Evolutionary conservation across 2,797 vertebrate species (phyloP).

Genomic region (Helostoma temminkii): DNA sequence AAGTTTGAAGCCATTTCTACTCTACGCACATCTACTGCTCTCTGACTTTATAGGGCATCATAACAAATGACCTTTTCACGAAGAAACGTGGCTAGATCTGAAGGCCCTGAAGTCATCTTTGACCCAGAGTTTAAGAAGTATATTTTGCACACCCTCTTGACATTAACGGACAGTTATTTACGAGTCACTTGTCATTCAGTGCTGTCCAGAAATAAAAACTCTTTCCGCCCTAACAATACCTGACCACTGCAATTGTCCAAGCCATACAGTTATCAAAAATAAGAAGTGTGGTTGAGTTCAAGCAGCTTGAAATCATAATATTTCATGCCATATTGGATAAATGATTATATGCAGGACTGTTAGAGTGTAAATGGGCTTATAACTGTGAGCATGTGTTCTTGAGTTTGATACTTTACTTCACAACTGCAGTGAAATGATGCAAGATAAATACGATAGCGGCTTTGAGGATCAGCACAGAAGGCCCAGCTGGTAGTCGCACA

Average conservation of each 20-base stretch:
- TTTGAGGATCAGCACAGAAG: slow-evolving; percentile 61
- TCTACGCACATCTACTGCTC: slow-evolving; percentile 1
- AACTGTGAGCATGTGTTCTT: slow-evolving; percentile 47
- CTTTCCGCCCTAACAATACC: too few relatives aligned
- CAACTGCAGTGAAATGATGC: slow-evolving; percentile 59
- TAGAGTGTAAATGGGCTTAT: slow-evolving; percentile 28
- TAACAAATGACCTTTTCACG: slow-evolving; percentile 39
- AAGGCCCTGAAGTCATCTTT: slow-evolving; percentile 27
- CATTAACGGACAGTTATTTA: slow-evolving; percentile 2
- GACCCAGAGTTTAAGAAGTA: slow-evolving; percentile 26
- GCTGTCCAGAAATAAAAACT: not conserved
- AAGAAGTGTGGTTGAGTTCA: not conserved
- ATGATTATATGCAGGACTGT: slow-evolving; percentile 28
- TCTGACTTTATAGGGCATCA: slow-evolving; percentile 14
- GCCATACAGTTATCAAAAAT: too few relatives aligned
- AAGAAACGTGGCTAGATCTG: not conserved
- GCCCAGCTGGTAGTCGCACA: slow-evolving; percentile 60
- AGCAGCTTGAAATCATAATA: slow-evolving; percentile 14
- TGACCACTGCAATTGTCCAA: too few relatives aligned
- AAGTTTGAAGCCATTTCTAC: slow-evolving; percentile 19
- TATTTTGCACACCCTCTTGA: slow-evolving; percentile 9
- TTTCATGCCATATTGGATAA: slow-evolving; percentile 11
- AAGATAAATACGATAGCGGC: slow-evolving; percentile 59
- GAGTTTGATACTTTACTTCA: slow-evolving; percentile 49
- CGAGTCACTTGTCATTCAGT: slow-evolving; percentile 8